These are phyloP conservation scores for Calameuta idolon DNA, from an alignment of 2,888 invertebrate species.

Conservation along the genomic window DNA sequence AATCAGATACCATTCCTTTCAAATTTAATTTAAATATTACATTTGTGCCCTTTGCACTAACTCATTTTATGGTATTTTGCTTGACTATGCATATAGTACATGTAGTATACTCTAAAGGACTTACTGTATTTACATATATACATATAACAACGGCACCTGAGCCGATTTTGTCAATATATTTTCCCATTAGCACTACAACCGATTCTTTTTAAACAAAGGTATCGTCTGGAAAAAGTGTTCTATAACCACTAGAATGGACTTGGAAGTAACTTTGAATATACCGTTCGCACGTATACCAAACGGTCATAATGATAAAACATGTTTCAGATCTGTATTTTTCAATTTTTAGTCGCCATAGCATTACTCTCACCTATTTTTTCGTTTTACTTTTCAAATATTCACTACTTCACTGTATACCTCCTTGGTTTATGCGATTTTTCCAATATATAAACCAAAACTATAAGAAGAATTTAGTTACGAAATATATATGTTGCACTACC, in stretches of 20 bases:
- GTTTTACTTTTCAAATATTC: background rate
- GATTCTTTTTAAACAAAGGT: conserved; percentile 34
- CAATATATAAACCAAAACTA: background rate
- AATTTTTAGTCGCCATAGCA: conserved; percentile 9
- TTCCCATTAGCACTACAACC: conserved; percentile 31
- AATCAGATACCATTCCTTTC: conserved; percentile 55
- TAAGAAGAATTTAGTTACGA: background rate
- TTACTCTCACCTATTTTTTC: background rate
- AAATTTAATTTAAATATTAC: conserved; percentile 61
- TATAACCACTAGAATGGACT: conserved; percentile 32
- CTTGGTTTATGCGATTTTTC: background rate
- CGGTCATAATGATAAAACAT: conserved; percentile 36
- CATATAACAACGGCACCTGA: conserved; percentile 58
- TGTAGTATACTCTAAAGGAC: conserved; percentile 63
- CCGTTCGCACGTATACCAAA: conserved; percentile 26
- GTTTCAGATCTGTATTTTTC: conserved; percentile 39
- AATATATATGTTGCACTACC: background rate
- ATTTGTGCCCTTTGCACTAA: conserved; percentile 66
- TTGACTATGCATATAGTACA: conserved; percentile 54
- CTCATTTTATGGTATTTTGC: conserved; percentile 43
- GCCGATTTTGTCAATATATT: conserved; percentile 51
- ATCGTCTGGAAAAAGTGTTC: conserved; percentile 28
- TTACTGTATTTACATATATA: conserved; percentile 66
- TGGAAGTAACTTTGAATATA: conserved; percentile 32
- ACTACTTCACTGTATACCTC: background rate